These are phyloP conservation scores for Crenichthys baileyi DNA, from an alignment of 2,797 vertebrate species.

Conservation along the genomic window DNA sequence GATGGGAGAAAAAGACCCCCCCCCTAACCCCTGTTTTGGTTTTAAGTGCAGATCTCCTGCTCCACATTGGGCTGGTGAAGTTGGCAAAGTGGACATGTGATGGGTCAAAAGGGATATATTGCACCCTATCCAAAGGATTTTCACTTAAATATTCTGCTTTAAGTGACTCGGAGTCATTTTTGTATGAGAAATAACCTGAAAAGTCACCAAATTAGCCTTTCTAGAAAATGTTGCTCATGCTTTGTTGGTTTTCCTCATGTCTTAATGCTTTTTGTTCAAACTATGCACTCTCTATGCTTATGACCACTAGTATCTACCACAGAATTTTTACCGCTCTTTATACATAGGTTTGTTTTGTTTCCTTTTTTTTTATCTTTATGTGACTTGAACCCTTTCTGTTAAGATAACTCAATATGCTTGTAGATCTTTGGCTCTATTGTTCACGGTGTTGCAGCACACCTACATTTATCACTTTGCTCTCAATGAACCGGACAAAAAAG, in stretches of 20 bases:
- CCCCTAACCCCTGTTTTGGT: slow-evolving; percentile 50
- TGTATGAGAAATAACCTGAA: slow-evolving; percentile 56
- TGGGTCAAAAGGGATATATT: slow-evolving; percentile 41
- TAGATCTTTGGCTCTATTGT: slow-evolving; percentile 68
- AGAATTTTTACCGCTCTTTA: slow-evolving; percentile 81
- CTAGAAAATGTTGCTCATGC: slow-evolving; percentile 61
- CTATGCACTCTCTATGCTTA: slow-evolving; percentile 84
- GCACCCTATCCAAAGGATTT: slow-evolving; percentile 65
- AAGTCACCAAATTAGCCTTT: slow-evolving; percentile 61
- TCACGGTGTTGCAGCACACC: slow-evolving; percentile 71
- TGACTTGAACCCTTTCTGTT: slow-evolving; percentile 87
- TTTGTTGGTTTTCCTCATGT: slow-evolving; percentile 54
- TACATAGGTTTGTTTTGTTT: slow-evolving; percentile 72
- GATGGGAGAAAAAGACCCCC: slow-evolving; percentile 22
- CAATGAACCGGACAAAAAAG: slow-evolving; percentile 49
- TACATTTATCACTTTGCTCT: slow-evolving; percentile 73
- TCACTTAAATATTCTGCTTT: slow-evolving; percentile 58
- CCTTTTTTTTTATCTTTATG: slow-evolving; percentile 66
- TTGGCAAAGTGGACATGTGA: slow-evolving; percentile 32
- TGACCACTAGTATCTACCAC: slow-evolving; percentile 89
- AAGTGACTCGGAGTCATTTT: slow-evolving; percentile 40
- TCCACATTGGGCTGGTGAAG: slow-evolving; percentile 53
- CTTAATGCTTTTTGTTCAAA: slow-evolving; percentile 75
- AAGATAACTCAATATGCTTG: slow-evolving; percentile 75
- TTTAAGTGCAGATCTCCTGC: slow-evolving; percentile 57